Evolutionary conservation across 1,140 invertebrate species (phyloP), one percentile per base, ranked within the genome.

Genomic region (Dolichoris vasculosae): DNA sequence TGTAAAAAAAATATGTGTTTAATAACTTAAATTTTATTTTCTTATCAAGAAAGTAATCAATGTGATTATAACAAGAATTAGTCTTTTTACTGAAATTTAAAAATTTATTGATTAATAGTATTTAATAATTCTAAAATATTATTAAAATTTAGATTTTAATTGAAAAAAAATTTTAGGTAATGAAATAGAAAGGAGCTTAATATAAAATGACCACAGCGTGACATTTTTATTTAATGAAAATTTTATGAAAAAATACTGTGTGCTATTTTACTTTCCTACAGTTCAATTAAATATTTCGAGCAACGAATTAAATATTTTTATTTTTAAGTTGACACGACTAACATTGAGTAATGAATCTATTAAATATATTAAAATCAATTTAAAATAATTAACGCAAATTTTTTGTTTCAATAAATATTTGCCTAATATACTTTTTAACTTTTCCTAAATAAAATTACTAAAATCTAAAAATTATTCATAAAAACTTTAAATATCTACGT

Each of bases 161-260:
- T 7, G 6, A 7, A 46, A 46, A 46, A 46, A 69, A 69, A 69
- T 69, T 69, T 20, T 69, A 69, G 38, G 32, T 40, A 20, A 20
- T 20, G n/a, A 69, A 38, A 23, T 15, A 69, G 17, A 69, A 69
- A 69, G 4, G 35, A 69, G 6, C 13, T 2, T 3, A 23, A 69
- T 23, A 69, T 20, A 38, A 38, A 17, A 38, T 7, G 67, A 69
- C 67, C 2, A 69, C 15, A 8, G 32, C 20, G 32, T 69, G 35
- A 38, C 35, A 69, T 38, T 69, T 7, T 69, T 69, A 69, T 69
- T 30, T 38, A 69, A 69, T 38, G 67, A 69, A 69, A 69, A 69
- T 38, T 38, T 38, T 69, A 64, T 38, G 32, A 23, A 15, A 69
- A 69, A 30, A 40, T 17, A 32, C 35, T 11, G 40, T 69, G 63